Conservation (phyloP, 1,140 invertebrate genomes). For the Stratiolaelaps scimitus region DNA sequence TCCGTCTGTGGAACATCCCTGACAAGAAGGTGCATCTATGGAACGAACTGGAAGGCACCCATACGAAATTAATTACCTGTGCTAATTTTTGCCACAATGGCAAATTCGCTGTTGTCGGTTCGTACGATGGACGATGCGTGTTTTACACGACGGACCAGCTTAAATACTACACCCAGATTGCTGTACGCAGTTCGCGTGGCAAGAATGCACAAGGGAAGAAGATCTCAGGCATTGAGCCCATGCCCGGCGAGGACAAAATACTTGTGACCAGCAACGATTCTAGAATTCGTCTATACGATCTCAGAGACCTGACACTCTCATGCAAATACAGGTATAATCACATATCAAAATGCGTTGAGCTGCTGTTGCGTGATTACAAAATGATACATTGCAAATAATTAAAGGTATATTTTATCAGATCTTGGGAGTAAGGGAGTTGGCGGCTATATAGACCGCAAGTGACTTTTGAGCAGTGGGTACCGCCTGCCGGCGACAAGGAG, state of each 20-base stretch:
- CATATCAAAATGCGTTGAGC: too few species aligned
- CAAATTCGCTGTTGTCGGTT: conserved; percentile 94
- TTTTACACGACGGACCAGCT: conserved; percentile 96
- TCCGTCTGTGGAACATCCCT: conserved; percentile 96
- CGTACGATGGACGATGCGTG: conserved; percentile 92
- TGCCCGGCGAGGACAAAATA: conserved; percentile 91
- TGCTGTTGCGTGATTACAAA: too few species aligned
- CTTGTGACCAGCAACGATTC: conserved; percentile 97
- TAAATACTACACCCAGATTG: conserved; percentile 94
- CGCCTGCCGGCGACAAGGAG: too few species aligned
- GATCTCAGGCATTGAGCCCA: conserved; percentile 91
- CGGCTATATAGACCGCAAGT: too few species aligned
- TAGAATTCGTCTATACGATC: conserved; percentile 84
- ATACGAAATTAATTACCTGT: conserved; percentile 86
- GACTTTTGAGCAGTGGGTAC: too few species aligned
- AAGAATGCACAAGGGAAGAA: conserved; percentile 87
- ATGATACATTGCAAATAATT: too few species aligned
- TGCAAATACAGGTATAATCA: conserved; percentile 67
- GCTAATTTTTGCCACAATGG: conserved; percentile 95
- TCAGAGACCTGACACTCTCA: conserved; percentile 83
- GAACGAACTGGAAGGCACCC: conserved; percentile 82
- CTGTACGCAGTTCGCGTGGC: conserved; percentile 81
- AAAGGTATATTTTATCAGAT: too few species aligned
- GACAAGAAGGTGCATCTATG: conserved; percentile 95
- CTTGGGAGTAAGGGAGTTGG: too few species aligned